Conservation (phyloP, 2,888 invertebrate genomes). For the Atrina japonica region DNA sequence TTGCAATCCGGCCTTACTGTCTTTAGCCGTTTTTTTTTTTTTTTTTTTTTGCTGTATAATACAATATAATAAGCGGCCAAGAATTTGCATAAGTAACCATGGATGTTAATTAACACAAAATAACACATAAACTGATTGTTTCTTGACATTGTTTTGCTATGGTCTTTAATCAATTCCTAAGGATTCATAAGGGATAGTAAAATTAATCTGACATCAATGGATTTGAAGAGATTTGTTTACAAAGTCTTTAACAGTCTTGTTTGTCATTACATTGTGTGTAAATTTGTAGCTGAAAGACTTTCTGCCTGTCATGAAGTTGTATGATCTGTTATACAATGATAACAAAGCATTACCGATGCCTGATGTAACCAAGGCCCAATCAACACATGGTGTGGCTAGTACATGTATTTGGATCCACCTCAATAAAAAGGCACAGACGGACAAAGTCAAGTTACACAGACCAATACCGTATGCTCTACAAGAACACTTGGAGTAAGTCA, state of each 20-base stretch:
- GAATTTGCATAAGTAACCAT: too few relatives aligned
- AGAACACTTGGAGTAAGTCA: conserved; percentile 85
- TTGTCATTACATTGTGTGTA: too few relatives aligned
- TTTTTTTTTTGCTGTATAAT: too few relatives aligned
- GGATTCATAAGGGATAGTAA: too few relatives aligned
- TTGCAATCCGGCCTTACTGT: too few relatives aligned
- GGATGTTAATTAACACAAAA: too few relatives aligned
- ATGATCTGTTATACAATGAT: conserved; percentile 95
- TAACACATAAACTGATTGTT: too few relatives aligned
- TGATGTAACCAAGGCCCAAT: conserved; percentile 91
- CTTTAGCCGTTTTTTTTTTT: too few relatives aligned
- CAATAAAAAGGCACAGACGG: conserved; percentile 92
- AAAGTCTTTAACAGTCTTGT: conserved; percentile 59
- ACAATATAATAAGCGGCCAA: too few relatives aligned
- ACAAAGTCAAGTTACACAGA: conserved; percentile 88
- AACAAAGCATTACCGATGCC: conserved; percentile 93
- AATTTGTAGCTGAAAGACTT: conserved; percentile 93
- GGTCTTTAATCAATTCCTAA: too few relatives aligned
- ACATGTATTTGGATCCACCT: conserved; percentile 98
- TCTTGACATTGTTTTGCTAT: too few relatives aligned
- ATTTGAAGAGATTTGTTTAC: not conserved
- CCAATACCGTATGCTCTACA: conserved; percentile 91
- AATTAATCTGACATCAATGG: not conserved
- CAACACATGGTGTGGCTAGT: conserved; percentile 95
- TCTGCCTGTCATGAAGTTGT: conserved; percentile 92